Base-by-base conservation (phyloP, 2,113 vertebrate species). In the Benitochromis conjunctus region DNA sequence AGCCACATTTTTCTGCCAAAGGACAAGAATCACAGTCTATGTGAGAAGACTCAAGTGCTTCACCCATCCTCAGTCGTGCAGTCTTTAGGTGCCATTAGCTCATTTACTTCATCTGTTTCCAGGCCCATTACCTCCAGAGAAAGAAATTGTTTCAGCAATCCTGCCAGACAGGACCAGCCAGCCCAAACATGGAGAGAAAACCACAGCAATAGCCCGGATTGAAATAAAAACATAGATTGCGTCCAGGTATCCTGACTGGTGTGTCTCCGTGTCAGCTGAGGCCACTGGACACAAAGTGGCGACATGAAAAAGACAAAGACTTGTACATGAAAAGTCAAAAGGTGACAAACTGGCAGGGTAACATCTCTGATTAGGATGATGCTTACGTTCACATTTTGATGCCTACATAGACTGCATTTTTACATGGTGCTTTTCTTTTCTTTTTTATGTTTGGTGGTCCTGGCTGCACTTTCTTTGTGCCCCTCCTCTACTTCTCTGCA, bases 121-220 rank as follows among this genome's bases (percentile, higher is more conserved):
- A 80, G 89, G 89, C 83, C 85, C 84, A 90, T 92, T 92, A 90
- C 82, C 88, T 90, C 79, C 88, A 92, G 87, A 94, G 84, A 83
- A 88, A 83, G 79, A 91, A 86, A 91, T 89, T 85, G 82, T 88
- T 91, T 91, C 79, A 19, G 76, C 31, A 69, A 58, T 82, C 81
- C 81, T 87, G 92, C 92, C 92, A 93, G 90, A 92, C 90, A 90
- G 80, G 51, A 93, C 83, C 89, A 86, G 87, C 54, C 91, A 90
- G 91, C 84, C 95, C 96, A 96, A 96, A 96, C 91, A 95, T 93
- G 95, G 96, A 95, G 91, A 93, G 71, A 88, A 91, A 88, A 88
- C 87, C 83, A 77, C 84, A 88, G 83, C 38, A 64, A 87, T 79
- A 87, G 56, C 80, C 80, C 57, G 55, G 58, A 43, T 85, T 5